phyloP scores from a whole-genome alignment of 2,888 invertebrate species.

The Lordiphosa andalusiaca region DNA sequence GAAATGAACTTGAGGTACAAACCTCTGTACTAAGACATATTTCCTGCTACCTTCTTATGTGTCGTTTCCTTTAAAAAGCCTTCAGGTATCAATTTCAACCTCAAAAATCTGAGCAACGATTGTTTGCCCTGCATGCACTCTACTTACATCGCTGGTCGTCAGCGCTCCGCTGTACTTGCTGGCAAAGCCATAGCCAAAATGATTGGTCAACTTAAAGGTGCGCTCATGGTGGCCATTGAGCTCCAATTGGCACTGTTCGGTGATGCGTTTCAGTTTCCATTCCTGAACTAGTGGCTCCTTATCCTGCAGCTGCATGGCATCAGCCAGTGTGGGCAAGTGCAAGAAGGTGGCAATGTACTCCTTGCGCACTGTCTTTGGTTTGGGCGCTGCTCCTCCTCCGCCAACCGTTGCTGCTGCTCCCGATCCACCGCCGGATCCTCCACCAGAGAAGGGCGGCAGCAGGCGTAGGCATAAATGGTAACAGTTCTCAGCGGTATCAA shows the following conservation, averaged over 20 bases:
- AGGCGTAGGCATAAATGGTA: constrained; percentile 70
- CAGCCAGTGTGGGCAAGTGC: constrained; percentile 35
- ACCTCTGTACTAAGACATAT: no score
- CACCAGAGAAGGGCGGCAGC: constrained; percentile 48
- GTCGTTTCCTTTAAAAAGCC: no score
- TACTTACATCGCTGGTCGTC: constrained; percentile 35
- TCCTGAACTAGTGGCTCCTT: constrained; percentile 43
- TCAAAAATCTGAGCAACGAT: no score
- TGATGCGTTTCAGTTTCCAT: constrained; percentile 73
- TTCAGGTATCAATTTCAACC: no score
- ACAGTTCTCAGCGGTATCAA: constrained; percentile 57
- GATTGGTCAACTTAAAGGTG: constrained; percentile 52
- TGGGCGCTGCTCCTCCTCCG: constrained; percentile 36
- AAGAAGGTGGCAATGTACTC: constrained; percentile 57
- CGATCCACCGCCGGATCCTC: constrained; percentile 14
- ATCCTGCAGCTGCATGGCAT: constrained; percentile 25
- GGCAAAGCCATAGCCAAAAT: constrained; percentile 75
- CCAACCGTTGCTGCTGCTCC: constrained; percentile 31
- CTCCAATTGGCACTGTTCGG: constrained; percentile 75
- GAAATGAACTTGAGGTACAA: no score
- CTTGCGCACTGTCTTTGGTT: constrained; percentile 57
- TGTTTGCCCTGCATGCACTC: no score
- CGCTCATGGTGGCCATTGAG: constrained; percentile 59
- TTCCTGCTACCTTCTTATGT: no score
- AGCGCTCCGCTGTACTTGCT: constrained; percentile 61